These are phyloP conservation scores for Nomada fabriciana DNA, from an alignment of 2,888 invertebrate genomes.

Conservation along the genomic window DNA sequence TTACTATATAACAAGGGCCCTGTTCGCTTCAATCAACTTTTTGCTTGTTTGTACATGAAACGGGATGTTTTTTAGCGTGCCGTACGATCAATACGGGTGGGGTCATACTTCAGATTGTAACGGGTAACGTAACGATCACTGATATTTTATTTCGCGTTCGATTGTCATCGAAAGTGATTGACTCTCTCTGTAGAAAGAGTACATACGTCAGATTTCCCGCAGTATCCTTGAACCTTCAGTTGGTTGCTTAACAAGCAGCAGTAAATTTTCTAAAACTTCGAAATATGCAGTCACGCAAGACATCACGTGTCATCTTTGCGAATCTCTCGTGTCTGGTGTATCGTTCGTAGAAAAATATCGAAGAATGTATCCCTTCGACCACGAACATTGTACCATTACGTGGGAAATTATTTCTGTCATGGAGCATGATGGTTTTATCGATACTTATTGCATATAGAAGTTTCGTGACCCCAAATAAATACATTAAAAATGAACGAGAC, in stretches of 20 bases:
- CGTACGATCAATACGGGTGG: not conserved
- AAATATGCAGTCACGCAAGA: conserved; percentile 71
- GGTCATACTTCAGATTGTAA: not conserved
- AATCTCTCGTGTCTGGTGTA: not conserved
- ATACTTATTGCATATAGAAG: not conserved
- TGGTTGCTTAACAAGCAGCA: conserved; percentile 19
- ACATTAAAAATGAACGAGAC: no score
- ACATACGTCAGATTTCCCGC: conserved; percentile 56
- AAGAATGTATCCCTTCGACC: no score
- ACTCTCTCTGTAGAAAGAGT: not conserved
- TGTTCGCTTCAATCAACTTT: not conserved
- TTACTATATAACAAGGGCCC: not conserved
- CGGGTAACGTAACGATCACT: not conserved
- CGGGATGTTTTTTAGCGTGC: not conserved
- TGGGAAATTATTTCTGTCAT: not conserved
- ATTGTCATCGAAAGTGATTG: not conserved
- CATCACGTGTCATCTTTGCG: conserved; percentile 27
- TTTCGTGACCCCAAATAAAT: not conserved
- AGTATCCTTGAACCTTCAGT: conserved; percentile 76
- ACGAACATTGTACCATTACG: not conserved
- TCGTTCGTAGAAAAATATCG: not conserved
- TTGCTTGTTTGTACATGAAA: not conserved
- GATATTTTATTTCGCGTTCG: not conserved
- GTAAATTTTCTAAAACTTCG: conserved; percentile 47
- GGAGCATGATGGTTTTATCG: not conserved